Base-by-base conservation (phyloP, 2,888 invertebrate species). In the Spodoptera exigua region DNA sequence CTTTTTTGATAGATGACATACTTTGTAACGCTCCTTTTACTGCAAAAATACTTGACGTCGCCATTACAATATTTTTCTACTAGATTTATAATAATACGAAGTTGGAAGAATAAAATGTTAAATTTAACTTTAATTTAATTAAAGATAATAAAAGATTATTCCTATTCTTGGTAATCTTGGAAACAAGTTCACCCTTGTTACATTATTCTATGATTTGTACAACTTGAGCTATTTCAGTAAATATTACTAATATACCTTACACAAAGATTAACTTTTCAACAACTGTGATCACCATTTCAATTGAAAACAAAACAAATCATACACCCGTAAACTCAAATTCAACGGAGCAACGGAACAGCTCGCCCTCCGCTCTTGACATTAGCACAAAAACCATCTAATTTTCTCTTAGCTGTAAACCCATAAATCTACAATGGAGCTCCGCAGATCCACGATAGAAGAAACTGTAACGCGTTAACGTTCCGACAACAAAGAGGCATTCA, bases 401-500 rank as follows among this genome's bases (percentile, higher is more conserved):
- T 69, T 52, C 70, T 62, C 54, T 55, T 39, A 52, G 57, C 72
- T 48, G 73, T 72, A 63, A 76, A 76, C 75, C 70, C 66, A 64
- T 71, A 65, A 70, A 62, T 67, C 44, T 48, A 70, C 66, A 76
- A 73, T 61, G 60, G 61, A 52, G 65, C 61, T 58, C 41, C 58
- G 53, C 58, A 46, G 64, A 68, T 62, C 54, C 56, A 43, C 49
- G 61, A 63, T 70, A 76, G 67, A 70, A 74, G 75, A 68, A 80
- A 75, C 81, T 77, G 79, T 79, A 81, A 79, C 74, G 72, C 80
- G 79, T 71, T 77, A 75, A 78, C 80, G 74, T 77, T 62, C 71
- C 64, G 71, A 72, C 80, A 81, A 86, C 87, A 87, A 89, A 89
- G 84, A 83, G 87, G 85, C 85, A 86, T 89, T 88, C 88, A 86